phyloP scores from a whole-genome alignment of 2,797 vertebrate genomes.

The Cottoperca gobio region DNA sequence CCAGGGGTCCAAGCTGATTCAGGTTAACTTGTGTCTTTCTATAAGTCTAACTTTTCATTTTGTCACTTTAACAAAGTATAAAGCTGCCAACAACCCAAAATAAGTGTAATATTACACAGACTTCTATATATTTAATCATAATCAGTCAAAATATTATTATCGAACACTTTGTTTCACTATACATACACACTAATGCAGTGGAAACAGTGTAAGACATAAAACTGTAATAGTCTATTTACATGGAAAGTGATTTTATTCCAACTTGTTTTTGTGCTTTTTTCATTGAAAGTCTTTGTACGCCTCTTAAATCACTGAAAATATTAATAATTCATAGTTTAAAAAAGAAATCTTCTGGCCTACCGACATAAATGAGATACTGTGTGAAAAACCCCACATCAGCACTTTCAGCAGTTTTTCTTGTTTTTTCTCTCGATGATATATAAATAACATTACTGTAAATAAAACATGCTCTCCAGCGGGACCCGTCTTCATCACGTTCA shows the following conservation, averaged over 20 bases:
- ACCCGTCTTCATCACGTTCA: conserved; percentile 11
- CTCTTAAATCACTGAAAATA: conserved; percentile 2
- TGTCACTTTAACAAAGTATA: background rate
- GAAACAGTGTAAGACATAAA: background rate
- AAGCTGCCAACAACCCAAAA: background rate
- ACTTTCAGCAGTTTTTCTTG: background rate
- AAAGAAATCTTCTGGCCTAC: background rate
- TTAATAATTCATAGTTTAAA: conserved; percentile 10
- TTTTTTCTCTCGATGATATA: background rate
- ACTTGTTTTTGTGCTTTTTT: background rate
- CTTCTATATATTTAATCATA: background rate
- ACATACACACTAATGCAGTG: background rate
- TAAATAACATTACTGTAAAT: conserved; percentile 21
- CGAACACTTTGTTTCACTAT: background rate
- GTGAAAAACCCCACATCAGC: background rate
- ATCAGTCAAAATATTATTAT: background rate
- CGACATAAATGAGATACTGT: background rate
- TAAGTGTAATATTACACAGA: background rate
- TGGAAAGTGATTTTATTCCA: background rate
- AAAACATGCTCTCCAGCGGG: conserved; percentile 9
- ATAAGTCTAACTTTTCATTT: background rate
- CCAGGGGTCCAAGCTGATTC: too few species aligned
- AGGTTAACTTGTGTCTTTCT: too few species aligned
- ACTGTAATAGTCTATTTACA: background rate
- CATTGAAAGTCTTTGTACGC: background rate